Conservation (phyloP, 2,797 vertebrate species). For the Coranthus polyacanthus region DNA sequence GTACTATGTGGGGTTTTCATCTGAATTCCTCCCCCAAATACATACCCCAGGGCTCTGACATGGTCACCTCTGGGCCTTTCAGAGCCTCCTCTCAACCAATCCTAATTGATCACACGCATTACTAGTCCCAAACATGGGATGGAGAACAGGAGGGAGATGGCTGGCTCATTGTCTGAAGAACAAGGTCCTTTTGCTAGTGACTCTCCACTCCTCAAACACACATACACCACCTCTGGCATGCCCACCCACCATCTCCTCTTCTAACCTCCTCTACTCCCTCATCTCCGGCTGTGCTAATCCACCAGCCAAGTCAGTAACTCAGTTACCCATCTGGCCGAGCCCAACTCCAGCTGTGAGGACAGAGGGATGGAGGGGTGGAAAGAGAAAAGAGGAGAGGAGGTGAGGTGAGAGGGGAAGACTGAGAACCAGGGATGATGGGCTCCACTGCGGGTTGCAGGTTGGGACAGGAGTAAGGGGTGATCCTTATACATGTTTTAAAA, state of each 20-base stretch:
- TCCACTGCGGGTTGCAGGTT: slow-evolving; percentile 18
- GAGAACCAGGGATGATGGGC: slow-evolving; percentile 28
- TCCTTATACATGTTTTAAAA: slow-evolving; percentile 14
- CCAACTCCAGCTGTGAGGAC: slow-evolving; percentile 75
- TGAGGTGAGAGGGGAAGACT: slow-evolving; percentile 37
- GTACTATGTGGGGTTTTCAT: slow-evolving; percentile 61
- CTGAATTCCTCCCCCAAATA: slow-evolving; percentile 60
- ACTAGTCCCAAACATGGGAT: slow-evolving; percentile 89
- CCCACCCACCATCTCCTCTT: slow-evolving; percentile 66
- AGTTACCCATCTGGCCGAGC: slow-evolving; percentile 83
- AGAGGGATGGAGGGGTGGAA: slow-evolving; percentile 53
- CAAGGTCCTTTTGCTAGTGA: slow-evolving; percentile 68
- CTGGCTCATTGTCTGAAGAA: slow-evolving; percentile 77
- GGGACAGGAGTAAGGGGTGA: background rate
- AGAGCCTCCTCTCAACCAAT: slow-evolving; percentile 90
- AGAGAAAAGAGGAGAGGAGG: slow-evolving; percentile 44
- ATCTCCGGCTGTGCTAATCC: slow-evolving; percentile 82
- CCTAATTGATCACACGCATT: slow-evolving; percentile 92
- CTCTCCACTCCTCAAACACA: slow-evolving; percentile 53
- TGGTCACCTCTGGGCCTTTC: slow-evolving; percentile 89
- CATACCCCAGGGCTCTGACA: slow-evolving; percentile 79
- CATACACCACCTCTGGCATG: slow-evolving; percentile 66
- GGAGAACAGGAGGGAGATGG: slow-evolving; percentile 78
- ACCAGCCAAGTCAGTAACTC: slow-evolving; percentile 78
- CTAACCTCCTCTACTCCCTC: slow-evolving; percentile 65